Percentiles rank a stretch among this genome's conserved stretches.
phyloP scores from a whole-genome alignment of 2,888 invertebrate species.

The Melolontha melolontha region DNA sequence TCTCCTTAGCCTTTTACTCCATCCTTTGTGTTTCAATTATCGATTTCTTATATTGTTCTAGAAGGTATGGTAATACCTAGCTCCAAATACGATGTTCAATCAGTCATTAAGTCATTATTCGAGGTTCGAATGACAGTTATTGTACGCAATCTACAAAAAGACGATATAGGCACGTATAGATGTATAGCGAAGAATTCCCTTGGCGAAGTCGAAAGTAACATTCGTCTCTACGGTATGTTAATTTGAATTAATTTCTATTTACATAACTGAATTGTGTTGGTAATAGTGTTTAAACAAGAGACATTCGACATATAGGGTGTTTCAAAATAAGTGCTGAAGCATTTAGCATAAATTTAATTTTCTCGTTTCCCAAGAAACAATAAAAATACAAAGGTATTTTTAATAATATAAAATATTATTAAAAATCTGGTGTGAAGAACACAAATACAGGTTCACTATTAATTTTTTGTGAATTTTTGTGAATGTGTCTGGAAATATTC shows the following conservation, averaged over 20 bases:
- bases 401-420: no score
- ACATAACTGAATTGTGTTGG: no score
- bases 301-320: no score
- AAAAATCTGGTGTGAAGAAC: no score
- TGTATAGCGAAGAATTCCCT: conserved; percentile 90
- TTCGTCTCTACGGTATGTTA: conserved; percentile 86
- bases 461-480: no score
- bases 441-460: no score
- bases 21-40: conserved; percentile 24
- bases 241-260: not conserved
- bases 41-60: conserved; percentile 61
- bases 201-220: conserved; percentile 89
- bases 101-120: conserved; percentile 78
- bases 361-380: no score
- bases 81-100: conserved; percentile 82
- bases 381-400: no score
- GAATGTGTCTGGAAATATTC: no score
- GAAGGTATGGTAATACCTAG: conserved; percentile 88
- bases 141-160: conserved; percentile 78
- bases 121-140: conserved; percentile 86
- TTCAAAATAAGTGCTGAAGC: no score
- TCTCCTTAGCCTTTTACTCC: not conserved
- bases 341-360: no score
- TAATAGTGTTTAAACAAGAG: no score
- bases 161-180: conserved; percentile 84